These are phyloP conservation scores for Laupala kohalensis DNA, from an alignment of 1,140 invertebrate genomes.

Conservation along the genomic window DNA sequence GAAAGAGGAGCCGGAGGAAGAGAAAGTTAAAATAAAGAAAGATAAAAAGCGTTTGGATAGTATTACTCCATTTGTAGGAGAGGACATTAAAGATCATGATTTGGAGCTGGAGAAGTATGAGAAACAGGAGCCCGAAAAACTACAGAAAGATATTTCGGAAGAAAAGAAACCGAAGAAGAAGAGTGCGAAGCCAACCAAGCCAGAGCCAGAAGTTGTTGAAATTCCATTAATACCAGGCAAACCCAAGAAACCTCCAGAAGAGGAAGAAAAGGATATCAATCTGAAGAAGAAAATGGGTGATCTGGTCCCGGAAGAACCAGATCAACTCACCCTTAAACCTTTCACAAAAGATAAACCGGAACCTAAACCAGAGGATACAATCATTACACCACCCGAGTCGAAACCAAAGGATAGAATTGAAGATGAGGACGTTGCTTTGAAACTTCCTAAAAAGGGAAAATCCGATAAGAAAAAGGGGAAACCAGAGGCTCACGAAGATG, in stretches of 20 bases:
- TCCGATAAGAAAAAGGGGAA: not conserved
- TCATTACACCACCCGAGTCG: constrained; percentile 17
- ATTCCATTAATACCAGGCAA: constrained; percentile 33
- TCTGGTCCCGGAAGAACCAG: constrained; percentile 10
- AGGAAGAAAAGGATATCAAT: constrained; percentile 27
- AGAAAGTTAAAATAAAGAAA: not conserved
- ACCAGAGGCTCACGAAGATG: constrained; percentile 2
- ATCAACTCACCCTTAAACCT: constrained; percentile 11
- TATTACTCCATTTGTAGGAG: constrained; percentile 2
- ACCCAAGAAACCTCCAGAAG: constrained; percentile 34
- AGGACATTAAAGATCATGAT: not conserved
- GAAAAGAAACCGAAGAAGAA: constrained; percentile 16
- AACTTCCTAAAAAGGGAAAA: constrained; percentile 12
- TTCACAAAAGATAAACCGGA: constrained; percentile 13
- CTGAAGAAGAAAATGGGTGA: constrained; percentile 9
- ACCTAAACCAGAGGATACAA: constrained; percentile 15
- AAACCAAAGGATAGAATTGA: too few species aligned
- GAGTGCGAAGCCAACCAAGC: constrained; percentile 9
- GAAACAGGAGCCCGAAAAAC: constrained; percentile 17
- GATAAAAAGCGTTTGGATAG: constrained; percentile 5
- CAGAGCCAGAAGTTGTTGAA: constrained; percentile 13
- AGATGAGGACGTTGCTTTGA: constrained; percentile 15
- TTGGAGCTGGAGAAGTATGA: constrained; percentile 6
- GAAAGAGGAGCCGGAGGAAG: constrained; percentile 5
- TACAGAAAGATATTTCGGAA: constrained; percentile 12